Percentiles rank a stretch among this genome's conserved stretches.
Conservation (phyloP, 2,113 vertebrate genomes). For the Lepidothrix coronata region DNA sequence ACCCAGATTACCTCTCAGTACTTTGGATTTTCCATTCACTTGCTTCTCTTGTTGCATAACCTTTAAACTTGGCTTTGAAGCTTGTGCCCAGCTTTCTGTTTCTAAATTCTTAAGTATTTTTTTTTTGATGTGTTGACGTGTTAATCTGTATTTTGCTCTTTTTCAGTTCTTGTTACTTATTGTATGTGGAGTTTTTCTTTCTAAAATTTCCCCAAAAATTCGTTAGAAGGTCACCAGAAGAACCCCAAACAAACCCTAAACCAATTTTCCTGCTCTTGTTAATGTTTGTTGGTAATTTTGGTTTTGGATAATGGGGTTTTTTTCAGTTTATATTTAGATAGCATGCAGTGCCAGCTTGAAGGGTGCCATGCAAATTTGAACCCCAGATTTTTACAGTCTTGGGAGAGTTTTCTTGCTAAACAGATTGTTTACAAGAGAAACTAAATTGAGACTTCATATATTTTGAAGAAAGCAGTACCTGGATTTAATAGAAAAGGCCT, state of each 20-base stretch:
- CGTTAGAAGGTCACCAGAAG: neutral
- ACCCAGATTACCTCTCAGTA: neutral
- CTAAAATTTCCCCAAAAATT: neutral
- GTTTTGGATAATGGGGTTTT: neutral
- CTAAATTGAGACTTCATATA: neutral
- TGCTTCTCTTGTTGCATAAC: neutral
- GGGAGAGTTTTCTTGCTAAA: neutral
- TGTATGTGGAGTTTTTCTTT: neutral
- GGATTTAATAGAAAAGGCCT: neutral
- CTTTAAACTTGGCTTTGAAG: slow-evolving; percentile 37
- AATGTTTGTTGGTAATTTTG: neutral
- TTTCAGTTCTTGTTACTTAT: neutral
- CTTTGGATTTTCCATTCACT: neutral
- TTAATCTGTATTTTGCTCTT: neutral
- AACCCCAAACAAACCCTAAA: neutral
- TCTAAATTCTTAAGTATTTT: neutral
- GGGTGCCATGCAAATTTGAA: neutral
- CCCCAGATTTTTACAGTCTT: neutral
- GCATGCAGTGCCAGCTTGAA: neutral
- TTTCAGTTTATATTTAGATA: neutral
- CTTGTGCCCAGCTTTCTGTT: neutral
- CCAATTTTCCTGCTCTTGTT: neutral
- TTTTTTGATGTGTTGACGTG: neutral
- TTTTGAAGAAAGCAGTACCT: neutral
- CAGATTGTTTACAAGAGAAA: neutral